Evolutionary conservation across 2,888 invertebrate species (phyloP), one percentile per base, ranked within the genome.

Genomic region (Amaurobius ferox): DNA sequence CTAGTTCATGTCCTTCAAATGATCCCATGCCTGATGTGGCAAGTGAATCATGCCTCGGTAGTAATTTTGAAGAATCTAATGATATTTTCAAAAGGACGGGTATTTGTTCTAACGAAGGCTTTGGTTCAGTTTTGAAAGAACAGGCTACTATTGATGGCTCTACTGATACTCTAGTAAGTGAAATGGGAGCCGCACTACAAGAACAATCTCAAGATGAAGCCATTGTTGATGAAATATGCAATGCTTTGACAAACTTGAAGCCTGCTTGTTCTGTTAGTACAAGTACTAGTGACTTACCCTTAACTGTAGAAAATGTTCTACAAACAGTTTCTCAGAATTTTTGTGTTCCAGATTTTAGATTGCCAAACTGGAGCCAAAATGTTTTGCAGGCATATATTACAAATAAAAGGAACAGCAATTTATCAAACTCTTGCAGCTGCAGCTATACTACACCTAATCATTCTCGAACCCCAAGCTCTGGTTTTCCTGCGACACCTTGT

Each of bases 391-490:
- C 83, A 16, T 66, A 28, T 71, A 35, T 71, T 7, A 19, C 44
- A 16, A 70, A 61, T 39, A 83, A 83, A 40, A 70, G 64, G 62
- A 83, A 76, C 35, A 68, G 70, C 19, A 28, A 39, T 61, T 26
- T 62, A 11, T 76, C 83, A 16, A 86, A 77, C 35, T 79, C 87
- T n/a, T 79, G 66, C 19, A 80, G 76, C 23, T 79, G 78, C 26
- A 77, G 78, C 28, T 87, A 81, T 26, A 39, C 87, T 2, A 81
- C 87, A 19, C 86, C 86, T 28, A 79, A 88, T 70, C 92, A 93
- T 89, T 93, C 94, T 7, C 92, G 93, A 89, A 94, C 94, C 19
- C 93, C 94, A 6, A 93, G 93, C 89, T 93, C 93, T 80, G 92
- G 93, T 85, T 92, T 92, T 89, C 93, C 93, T 28, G 93, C 94